Evolutionary conservation across 92 coral and sea anemone genomes (phyloP).

Genomic region (Montipora capitata): DNA sequence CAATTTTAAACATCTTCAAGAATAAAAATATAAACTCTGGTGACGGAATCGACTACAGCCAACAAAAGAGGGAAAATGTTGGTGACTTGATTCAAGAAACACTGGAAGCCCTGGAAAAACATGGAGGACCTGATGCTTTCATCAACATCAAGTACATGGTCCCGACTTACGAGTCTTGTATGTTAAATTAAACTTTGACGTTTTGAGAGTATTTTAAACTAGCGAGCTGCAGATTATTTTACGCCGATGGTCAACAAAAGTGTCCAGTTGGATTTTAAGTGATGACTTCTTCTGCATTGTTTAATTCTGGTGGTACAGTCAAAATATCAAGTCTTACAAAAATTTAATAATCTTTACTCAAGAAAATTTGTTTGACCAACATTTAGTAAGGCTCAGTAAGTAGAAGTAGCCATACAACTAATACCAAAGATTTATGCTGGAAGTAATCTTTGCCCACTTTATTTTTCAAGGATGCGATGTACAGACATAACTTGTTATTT

Average conservation of each 20-base stretch:
- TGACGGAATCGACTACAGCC: constrained; percentile 99
- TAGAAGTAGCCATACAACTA: neutral
- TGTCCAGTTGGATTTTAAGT: constrained; percentile 5
- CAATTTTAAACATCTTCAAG: constrained; percentile 96
- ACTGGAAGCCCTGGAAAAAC: constrained; percentile 90
- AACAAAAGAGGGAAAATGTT: constrained; percentile 95
- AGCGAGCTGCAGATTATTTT: constrained; percentile 3
- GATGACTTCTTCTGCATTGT: neutral
- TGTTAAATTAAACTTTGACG: constrained; percentile 81
- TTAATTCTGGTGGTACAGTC: neutral
- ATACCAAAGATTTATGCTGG: neutral
- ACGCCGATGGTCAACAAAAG: neutral
- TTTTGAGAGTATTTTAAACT: constrained; percentile 16
- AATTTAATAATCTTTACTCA: neutral
- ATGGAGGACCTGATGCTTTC: constrained; percentile 98
- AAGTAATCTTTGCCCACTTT: neutral
- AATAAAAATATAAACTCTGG: constrained; percentile 96
- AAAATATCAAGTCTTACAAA: neutral
- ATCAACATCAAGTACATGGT: constrained; percentile 99
- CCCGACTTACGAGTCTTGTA: constrained; percentile 97
- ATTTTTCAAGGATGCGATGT: constrained; percentile 22
- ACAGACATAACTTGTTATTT: constrained; percentile 20
- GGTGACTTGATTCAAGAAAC: constrained; percentile 99
- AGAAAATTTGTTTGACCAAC: neutral
- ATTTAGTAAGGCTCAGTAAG: neutral